Conservation (phyloP, 1,140 invertebrate genomes). For the Diachasma alloeum region DNA sequence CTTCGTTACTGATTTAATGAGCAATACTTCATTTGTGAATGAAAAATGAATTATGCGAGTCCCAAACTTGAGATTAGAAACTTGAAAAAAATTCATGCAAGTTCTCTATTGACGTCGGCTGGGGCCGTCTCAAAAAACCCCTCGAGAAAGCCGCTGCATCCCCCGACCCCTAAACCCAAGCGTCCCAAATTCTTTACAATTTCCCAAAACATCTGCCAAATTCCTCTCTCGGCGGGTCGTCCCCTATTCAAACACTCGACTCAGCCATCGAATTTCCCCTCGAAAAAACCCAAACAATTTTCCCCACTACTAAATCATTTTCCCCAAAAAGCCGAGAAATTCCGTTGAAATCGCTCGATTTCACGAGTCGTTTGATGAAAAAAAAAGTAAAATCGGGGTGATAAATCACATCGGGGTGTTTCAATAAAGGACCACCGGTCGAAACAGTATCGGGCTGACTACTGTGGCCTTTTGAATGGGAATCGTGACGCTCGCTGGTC, state of each 20-base stretch:
- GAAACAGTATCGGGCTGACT: too few species aligned
- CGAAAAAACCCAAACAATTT: background rate
- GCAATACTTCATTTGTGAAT: too few species aligned
- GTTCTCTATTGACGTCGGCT: too few species aligned
- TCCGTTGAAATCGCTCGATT: background rate
- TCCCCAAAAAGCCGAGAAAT: background rate
- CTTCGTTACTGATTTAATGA: too few species aligned
- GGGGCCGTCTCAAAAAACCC: too few species aligned
- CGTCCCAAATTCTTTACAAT: background rate
- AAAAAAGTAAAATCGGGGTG: background rate
- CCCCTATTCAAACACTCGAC: background rate
- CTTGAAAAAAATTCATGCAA: too few species aligned
- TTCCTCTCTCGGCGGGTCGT: background rate
- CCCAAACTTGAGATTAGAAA: too few species aligned
- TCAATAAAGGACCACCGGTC: background rate
- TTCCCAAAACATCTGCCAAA: background rate
- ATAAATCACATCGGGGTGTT: background rate
- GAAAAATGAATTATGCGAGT: too few species aligned
- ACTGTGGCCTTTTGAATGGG: background rate
- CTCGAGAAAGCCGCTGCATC: too few species aligned
- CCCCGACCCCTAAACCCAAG: background rate
- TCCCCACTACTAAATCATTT: background rate
- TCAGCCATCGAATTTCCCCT: background rate
- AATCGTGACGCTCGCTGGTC: background rate
- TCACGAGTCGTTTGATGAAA: background rate